Base-by-base conservation (phyloP, 2,888 invertebrate genomes). In the Rotaria sp. region DNA sequence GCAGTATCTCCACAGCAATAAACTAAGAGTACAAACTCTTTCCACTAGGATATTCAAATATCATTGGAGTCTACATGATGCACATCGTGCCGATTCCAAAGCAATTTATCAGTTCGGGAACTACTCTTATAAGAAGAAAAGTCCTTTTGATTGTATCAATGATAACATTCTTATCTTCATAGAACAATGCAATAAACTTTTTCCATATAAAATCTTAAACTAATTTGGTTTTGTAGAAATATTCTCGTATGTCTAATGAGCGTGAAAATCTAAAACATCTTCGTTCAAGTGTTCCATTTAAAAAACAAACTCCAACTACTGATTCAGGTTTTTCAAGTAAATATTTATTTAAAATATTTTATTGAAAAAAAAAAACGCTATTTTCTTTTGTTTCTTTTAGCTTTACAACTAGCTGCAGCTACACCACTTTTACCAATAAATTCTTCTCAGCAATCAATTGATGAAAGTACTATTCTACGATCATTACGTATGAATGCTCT, bases 301-400 rank as follows among this genome's bases (percentile, higher is more conserved):
- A 41, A 41, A 15, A 11, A 80, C 45, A 7, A 80, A 26, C 41
- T 45, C 26, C 75, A 0, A 45, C 45, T 13, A 45, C 24, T 2
- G 75, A 80, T 80, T 24, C 75, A 80, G 45, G 45, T 26, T 80
- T 80, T 45, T 80, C 75, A 41, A 80, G 75, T 80, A 80, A 50
- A 50, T 50, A 18, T 50, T 18, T 50, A 13, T 50, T 3, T 50
- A 18, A 18, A 45, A 5, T 45, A 11, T 45, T 45, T 8, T 11
- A 45, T 45, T 45, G 45, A 45, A 45, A 45, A 45, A 45, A 5
- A 45, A 45, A 45, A 5, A 11, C 8, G 45, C 13, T 45, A 11
- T 4, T 18, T 50, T 18, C 3, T 18, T 50, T 10, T 13, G 2
- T 50, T 50, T 50, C 2, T 38, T 80, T n/a, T 80, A 80, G 75